Percentiles rank a stretch among this genome's conserved stretches.
phyloP scores from a whole-genome alignment of 1,140 invertebrate genomes.

The Drosophila miranda region DNA sequence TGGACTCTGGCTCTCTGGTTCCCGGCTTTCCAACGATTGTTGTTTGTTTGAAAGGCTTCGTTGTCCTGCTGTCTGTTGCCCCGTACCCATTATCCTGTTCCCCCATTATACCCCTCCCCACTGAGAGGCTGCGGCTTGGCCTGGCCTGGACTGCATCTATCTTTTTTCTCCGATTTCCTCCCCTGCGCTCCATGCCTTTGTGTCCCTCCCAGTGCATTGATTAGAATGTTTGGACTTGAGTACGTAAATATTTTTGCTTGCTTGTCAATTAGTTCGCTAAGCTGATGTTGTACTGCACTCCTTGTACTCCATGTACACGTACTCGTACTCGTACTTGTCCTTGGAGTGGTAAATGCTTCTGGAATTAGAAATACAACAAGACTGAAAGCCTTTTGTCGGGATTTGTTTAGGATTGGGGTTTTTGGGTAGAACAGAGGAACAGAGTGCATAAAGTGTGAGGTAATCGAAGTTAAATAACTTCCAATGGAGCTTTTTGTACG shows the following conservation, averaged over 20 bases:
- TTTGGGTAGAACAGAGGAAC: no score
- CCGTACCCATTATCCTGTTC: not conserved
- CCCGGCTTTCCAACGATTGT: slow-evolving; percentile 41
- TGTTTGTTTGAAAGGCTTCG: slow-evolving; percentile 72
- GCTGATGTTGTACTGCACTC: slow-evolving; percentile 40
- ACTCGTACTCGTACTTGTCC: no score
- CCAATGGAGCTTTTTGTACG: no score
- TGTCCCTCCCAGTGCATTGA: slow-evolving; percentile 65
- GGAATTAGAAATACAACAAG: slow-evolving; percentile 29
- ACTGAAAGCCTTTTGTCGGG: slow-evolving; percentile 13
- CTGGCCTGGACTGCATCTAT: slow-evolving; percentile 24
- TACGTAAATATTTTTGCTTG: slow-evolving; percentile 80
- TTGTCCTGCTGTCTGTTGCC: slow-evolving; percentile 34
- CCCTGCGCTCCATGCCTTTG: slow-evolving; percentile 30
- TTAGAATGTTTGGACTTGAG: slow-evolving; percentile 81
- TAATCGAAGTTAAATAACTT: no score
- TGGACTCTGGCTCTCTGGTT: no score
- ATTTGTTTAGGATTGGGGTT: not conserved
- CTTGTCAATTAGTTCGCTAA: slow-evolving; percentile 78
- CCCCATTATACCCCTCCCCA: not conserved
- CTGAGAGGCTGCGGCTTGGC: slow-evolving; percentile 2
- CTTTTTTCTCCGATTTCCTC: slow-evolving; percentile 31
- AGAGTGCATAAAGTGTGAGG: no score
- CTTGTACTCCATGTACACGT: no score
- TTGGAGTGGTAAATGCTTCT: not conserved